phyloP scores from a whole-genome alignment of 2,797 vertebrate species.

The Microctenopoma steveboyesi region DNA sequence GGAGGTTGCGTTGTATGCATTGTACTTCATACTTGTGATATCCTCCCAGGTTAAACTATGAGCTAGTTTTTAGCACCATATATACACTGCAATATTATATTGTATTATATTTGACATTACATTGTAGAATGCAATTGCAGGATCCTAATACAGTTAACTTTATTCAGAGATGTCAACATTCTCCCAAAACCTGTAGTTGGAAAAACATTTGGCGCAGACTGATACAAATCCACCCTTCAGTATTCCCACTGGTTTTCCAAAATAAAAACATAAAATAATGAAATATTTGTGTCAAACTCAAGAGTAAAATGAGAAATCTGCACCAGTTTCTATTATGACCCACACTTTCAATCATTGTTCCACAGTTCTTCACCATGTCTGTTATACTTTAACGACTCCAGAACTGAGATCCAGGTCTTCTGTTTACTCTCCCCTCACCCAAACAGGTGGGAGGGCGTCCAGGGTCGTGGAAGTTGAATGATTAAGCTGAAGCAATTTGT shows the following conservation, averaged over 20 bases:
- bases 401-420: slow-evolving; percentile 46
- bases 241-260: slow-evolving; percentile 2
- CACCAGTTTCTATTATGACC: slow-evolving; percentile 3
- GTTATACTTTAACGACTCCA: slow-evolving; percentile 81
- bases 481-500: slow-evolving; percentile 65
- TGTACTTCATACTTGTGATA: slow-evolving; percentile 22
- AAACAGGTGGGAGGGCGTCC: slow-evolving; percentile 62
- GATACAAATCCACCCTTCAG: neutral
- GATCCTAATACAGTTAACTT: neutral
- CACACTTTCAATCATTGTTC: slow-evolving; percentile 62
- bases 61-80: neutral
- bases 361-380: slow-evolving; percentile 33
- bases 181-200: too few relatives aligned
- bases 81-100: neutral
- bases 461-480: slow-evolving; percentile 68
- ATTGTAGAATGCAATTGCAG: too few relatives aligned
- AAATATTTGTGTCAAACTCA: neutral
- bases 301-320: neutral
- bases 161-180: neutral
- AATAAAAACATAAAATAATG: neutral
- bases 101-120: neutral
- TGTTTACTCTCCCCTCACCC: slow-evolving; percentile 71
- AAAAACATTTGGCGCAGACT: neutral
- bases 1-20: slow-evolving; percentile 12
- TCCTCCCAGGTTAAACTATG: slow-evolving; percentile 17